phyloP scores from a whole-genome alignment of 2,888 invertebrate species.

The Trisateles emortualis region DNA sequence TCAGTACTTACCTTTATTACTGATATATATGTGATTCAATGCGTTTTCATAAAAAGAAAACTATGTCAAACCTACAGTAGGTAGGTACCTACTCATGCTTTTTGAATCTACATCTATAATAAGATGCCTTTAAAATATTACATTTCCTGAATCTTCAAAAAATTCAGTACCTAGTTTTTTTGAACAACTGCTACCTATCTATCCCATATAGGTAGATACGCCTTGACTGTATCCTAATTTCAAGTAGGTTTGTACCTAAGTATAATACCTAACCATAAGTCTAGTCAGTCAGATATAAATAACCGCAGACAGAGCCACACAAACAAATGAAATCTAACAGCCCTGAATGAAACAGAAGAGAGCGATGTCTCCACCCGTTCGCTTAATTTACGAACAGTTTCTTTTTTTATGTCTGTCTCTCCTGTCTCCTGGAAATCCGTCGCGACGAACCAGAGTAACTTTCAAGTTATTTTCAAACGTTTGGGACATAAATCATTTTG shows the following conservation, averaged over 20 bases:
- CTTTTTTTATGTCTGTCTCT: conserved; percentile 76
- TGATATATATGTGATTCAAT: too few species aligned
- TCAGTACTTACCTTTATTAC: too few species aligned
- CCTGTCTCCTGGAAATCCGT: conserved; percentile 77
- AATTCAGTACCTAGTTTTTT: too few species aligned
- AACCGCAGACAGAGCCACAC: conserved; percentile 36
- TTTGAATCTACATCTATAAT: too few species aligned
- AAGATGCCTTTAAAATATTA: too few species aligned
- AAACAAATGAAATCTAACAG: conserved; percentile 44
- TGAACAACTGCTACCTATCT: too few species aligned
- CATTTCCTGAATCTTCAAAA: too few species aligned
- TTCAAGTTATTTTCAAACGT: conserved; percentile 71
- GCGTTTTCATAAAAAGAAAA: too few species aligned
- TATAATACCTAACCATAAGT: not conserved
- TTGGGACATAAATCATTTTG: not conserved
- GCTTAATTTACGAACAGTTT: conserved; percentile 64
- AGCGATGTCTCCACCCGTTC: conserved; percentile 49
- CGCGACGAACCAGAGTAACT: conserved; percentile 61
- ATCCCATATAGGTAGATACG: too few species aligned
- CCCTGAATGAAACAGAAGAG: conserved; percentile 57
- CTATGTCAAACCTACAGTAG: too few species aligned
- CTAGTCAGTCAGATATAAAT: conserved; percentile 28
- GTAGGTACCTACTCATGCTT: too few species aligned
- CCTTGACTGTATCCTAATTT: not conserved
- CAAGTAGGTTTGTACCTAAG: not conserved